Evolutionary conservation across 2,888 invertebrate species (phyloP).

Genomic region (Herminia tarsipennalis): DNA sequence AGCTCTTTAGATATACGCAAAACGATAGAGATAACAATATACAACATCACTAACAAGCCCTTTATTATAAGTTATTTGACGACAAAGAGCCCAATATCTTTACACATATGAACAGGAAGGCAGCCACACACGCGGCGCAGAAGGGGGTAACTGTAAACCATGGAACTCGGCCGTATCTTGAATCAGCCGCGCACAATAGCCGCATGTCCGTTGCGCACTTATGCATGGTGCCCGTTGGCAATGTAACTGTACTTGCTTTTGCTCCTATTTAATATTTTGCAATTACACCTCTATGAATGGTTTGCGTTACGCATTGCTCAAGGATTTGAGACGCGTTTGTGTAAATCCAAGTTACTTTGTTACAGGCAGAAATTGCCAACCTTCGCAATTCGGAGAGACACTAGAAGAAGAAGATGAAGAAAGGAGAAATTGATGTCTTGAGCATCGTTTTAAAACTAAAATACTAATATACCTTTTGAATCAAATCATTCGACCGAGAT

Average conservation of each 20-base stretch:
- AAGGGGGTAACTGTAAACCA: conserved; percentile 48
- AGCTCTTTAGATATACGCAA: too few species aligned
- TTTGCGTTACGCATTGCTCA: too few species aligned
- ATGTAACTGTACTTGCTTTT: conserved; percentile 41
- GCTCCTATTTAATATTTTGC: conserved; percentile 37
- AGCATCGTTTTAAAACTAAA: too few species aligned
- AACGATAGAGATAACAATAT: too few species aligned
- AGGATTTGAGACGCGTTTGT: too few species aligned
- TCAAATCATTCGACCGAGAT: too few species aligned
- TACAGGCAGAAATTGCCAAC: too few species aligned
- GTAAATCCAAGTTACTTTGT: too few species aligned
- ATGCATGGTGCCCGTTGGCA: conserved; percentile 40
- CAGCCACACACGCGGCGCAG: conserved; percentile 39
- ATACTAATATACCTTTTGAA: too few species aligned
- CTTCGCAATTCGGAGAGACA: too few species aligned
- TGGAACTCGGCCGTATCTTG: conserved; percentile 45
- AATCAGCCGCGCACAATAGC: conserved; percentile 50
- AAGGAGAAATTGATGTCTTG: too few species aligned
- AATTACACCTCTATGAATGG: conserved; percentile 39
- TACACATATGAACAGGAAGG: conserved; percentile 29
- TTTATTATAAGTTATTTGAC: not conserved
- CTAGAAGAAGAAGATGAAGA: too few species aligned
- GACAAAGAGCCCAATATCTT: not conserved
- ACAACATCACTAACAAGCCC: not conserved
- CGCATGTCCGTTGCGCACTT: conserved; percentile 48